These are phyloP conservation scores for Exaiptasia diaphana DNA, from an alignment of 64 coral and sea anemone species.

Conservation along the genomic window DNA sequence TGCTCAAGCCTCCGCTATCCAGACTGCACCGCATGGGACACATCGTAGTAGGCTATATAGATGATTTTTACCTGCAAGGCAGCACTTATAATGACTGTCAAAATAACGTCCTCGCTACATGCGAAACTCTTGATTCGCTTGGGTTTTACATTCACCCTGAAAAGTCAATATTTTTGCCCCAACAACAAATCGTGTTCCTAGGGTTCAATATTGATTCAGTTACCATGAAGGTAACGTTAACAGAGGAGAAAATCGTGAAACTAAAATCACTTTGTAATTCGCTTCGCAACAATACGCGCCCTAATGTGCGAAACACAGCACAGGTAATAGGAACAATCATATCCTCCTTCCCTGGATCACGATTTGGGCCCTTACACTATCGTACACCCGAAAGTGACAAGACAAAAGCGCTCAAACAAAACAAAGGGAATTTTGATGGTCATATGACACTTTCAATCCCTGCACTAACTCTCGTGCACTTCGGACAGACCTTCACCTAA, in stretches of 20 bases:
- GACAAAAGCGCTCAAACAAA: background rate
- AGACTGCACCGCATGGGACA: background rate
- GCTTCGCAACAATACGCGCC: no score
- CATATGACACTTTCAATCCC: constrained; percentile 2
- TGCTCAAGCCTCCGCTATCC: background rate
- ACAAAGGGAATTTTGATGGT: constrained; percentile 18
- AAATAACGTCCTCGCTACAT: background rate
- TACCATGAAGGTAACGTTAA: constrained; percentile 7
- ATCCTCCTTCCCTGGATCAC: constrained; percentile 11
- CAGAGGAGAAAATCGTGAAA: no score
- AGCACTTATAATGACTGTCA: background rate
- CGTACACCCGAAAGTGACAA: constrained; percentile 21
- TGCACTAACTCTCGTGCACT: background rate
- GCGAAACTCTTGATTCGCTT: background rate
- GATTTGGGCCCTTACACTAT: constrained; percentile 20
- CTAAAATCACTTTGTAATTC: no score
- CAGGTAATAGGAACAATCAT: constrained; percentile 29
- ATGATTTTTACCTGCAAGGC: constrained; percentile 8
- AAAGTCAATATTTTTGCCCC: background rate
- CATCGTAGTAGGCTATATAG: background rate
- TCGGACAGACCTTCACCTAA: no score
- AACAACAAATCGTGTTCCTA: background rate
- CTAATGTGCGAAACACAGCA: background rate
- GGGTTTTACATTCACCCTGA: constrained; percentile 20
- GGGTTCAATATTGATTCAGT: constrained; percentile 4